Conservation (phyloP, 2,888 invertebrate species). For the Neocrepidodera transversa region DNA sequence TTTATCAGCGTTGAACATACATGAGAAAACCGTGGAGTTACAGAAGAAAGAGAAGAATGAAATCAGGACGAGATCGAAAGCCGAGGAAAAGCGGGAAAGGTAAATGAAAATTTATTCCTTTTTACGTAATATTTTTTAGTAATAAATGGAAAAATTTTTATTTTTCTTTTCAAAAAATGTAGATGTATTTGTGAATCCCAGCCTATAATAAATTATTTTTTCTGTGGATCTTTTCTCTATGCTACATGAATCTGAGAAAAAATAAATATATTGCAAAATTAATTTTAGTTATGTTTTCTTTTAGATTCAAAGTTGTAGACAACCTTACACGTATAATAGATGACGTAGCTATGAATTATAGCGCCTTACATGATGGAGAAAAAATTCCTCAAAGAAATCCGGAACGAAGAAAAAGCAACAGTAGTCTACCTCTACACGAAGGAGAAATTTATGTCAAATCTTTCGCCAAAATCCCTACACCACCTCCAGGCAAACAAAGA, state of each 20-base stretch:
- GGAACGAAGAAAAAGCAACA: conserved; percentile 19
- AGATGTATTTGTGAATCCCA: too few relatives aligned
- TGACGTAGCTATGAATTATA: conserved; percentile 44
- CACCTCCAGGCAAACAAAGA: conserved; percentile 46
- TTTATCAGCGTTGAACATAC: conserved; percentile 55
- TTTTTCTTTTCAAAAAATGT: too few relatives aligned
- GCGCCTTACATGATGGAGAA: conserved; percentile 31
- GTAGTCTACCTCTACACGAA: conserved; percentile 27
- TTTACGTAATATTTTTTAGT: too few relatives aligned
- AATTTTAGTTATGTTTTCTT: conserved; percentile 5
- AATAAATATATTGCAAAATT: too few relatives aligned
- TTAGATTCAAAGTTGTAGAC: conserved; percentile 40
- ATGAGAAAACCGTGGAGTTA: conserved; percentile 48
- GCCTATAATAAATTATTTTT: too few relatives aligned
- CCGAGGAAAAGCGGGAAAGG: conserved; percentile 50
- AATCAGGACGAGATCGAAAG: conserved; percentile 53
- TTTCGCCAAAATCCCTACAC: conserved; percentile 48
- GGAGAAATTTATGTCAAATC: conserved; percentile 54
- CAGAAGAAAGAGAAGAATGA: conserved; percentile 45
- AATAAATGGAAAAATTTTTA: too few relatives aligned
- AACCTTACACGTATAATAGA: conserved; percentile 45
- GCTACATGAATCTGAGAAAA: too few relatives aligned
- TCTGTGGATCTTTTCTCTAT: too few relatives aligned
- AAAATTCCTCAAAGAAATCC: conserved; percentile 31
- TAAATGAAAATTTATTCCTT: too few relatives aligned